Conservation (phyloP, 2,888 invertebrate species). For the Drosophila testacea region DNA sequence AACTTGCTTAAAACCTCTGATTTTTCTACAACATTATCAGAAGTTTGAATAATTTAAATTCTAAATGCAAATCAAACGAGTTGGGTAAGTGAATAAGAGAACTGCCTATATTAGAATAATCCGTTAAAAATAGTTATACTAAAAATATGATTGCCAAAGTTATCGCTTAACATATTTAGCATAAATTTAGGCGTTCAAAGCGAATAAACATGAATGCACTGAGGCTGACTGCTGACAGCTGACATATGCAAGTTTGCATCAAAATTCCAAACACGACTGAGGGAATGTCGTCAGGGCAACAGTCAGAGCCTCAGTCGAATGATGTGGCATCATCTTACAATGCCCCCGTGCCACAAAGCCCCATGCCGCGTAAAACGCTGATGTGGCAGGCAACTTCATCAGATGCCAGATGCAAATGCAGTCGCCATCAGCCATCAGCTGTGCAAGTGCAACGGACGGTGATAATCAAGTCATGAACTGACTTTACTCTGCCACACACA, state of each 20-base stretch:
- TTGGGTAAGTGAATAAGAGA: not conserved
- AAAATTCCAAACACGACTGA: conserved; percentile 19
- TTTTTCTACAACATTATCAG: too few species aligned
- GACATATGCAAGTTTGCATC: conserved; percentile 38
- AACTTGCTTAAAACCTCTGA: too few species aligned
- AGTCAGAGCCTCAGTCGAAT: conserved; percentile 26
- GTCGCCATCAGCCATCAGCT: conserved; percentile 71
- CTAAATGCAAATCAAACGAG: not conserved
- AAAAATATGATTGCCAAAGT: not conserved
- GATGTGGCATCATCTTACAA: conserved; percentile 15
- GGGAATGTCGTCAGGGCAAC: not conserved
- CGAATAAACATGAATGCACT: conserved; percentile 20
- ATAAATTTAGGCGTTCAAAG: conserved; percentile 7
- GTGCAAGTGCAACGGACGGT: conserved; percentile 68
- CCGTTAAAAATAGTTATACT: not conserved
- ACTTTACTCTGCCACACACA: conserved; percentile 4
- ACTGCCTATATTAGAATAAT: not conserved
- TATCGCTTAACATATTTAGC: conserved; percentile 3
- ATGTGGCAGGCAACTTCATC: conserved; percentile 62
- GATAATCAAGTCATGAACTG: conserved; percentile 76
- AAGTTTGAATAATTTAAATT: too few species aligned
- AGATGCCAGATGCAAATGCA: conserved; percentile 69
- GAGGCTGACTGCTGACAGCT: conserved; percentile 19
- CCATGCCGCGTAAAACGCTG: not conserved
- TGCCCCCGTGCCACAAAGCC: not conserved